These are phyloP conservation scores for Hoplodrina ambigua DNA, from an alignment of 2,888 invertebrate genomes.

Conservation along the genomic window DNA sequence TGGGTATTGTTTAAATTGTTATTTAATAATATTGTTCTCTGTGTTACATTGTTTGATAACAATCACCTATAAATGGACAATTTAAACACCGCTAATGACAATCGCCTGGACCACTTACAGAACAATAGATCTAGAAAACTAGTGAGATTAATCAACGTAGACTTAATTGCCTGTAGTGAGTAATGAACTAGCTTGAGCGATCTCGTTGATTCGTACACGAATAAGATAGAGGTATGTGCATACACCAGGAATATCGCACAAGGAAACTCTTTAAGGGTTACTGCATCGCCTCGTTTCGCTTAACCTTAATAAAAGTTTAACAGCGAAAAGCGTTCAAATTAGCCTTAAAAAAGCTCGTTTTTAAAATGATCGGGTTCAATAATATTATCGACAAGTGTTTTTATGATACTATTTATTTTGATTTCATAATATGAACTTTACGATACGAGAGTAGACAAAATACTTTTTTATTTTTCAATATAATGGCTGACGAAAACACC, in stretches of 20 bases:
- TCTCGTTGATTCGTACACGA: slow-evolving; percentile 20
- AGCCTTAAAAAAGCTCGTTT: not conserved
- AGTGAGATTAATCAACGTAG: slow-evolving; percentile 21
- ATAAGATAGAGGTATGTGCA: slow-evolving; percentile 7
- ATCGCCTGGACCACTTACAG: not conserved
- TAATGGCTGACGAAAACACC: not conserved
- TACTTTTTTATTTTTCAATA: not conserved
- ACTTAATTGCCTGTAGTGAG: slow-evolving; percentile 3
- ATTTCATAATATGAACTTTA: not conserved
- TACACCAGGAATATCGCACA: not conserved
- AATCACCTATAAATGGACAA: not conserved
- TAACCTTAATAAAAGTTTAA: not conserved
- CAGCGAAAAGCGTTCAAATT: not conserved
- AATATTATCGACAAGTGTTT: no score
- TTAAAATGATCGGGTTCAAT: not conserved
- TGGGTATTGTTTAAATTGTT: not conserved
- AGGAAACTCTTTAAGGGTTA: not conserved
- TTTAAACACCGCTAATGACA: not conserved
- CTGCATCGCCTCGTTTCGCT: no score
- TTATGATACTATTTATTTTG: not conserved
- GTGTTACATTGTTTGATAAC: no score
- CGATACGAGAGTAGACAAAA: not conserved
- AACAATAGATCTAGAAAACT: slow-evolving; percentile 26
- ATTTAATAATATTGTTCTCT: not conserved
- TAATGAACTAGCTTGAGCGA: slow-evolving; percentile 3